These are phyloP conservation scores for Pseudachorutes palmiensis DNA, from an alignment of 1,140 invertebrate genomes.

Conservation along the genomic window DNA sequence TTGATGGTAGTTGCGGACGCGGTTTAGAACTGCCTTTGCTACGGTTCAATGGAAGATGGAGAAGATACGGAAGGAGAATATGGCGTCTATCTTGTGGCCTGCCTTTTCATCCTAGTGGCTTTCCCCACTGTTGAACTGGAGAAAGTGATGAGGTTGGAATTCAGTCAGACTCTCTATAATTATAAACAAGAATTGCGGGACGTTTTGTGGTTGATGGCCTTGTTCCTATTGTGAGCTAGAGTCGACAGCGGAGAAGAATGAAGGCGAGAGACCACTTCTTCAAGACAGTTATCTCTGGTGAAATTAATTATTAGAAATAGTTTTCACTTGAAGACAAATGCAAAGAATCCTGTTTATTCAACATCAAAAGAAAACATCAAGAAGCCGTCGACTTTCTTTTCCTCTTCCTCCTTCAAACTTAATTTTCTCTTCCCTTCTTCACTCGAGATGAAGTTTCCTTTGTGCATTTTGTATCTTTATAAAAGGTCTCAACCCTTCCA, in stretches of 20 bases:
- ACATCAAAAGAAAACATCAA: background rate
- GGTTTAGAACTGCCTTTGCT: too few relatives aligned
- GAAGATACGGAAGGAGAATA: too few relatives aligned
- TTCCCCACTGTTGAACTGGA: background rate
- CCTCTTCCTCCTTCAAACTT: too few relatives aligned
- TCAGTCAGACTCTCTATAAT: background rate
- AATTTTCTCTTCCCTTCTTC: conserved; percentile 5
- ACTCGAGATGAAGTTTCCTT: conserved; percentile 12
- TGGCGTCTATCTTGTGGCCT: too few relatives aligned
- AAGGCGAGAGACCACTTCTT: background rate
- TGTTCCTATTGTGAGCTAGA: too few relatives aligned
- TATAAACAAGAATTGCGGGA: background rate
- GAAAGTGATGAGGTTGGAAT: background rate
- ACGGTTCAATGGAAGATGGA: too few relatives aligned
- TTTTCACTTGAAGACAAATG: background rate
- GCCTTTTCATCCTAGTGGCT: too few relatives aligned
- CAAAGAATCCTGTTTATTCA: conserved; percentile 10
- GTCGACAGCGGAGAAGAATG: too few relatives aligned
- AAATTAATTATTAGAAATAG: conserved; percentile 9
- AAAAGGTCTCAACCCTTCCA: background rate
- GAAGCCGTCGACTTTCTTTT: too few relatives aligned
- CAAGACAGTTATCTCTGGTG: background rate
- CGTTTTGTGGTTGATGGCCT: background rate
- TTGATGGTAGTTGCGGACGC: too few relatives aligned
- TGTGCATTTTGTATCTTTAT: background rate